phyloP scores from a whole-genome alignment of 2,113 vertebrate genomes.

The Catharus fuscescens region DNA sequence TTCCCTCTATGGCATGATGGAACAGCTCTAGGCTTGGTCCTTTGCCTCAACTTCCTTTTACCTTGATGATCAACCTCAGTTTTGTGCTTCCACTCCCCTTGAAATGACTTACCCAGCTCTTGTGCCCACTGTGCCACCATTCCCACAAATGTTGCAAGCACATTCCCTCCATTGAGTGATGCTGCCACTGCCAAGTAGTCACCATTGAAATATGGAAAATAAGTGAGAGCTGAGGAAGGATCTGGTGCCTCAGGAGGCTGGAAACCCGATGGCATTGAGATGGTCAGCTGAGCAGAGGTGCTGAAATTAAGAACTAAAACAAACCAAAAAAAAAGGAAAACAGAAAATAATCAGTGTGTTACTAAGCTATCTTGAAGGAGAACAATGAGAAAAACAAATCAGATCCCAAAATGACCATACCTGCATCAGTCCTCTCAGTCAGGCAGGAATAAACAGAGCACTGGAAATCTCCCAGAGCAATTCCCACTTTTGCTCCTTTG shows the following conservation, averaged over 20 bases:
- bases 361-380: neutral
- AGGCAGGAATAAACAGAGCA: slow-evolving; percentile 94
- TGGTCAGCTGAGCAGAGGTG: slow-evolving; percentile 91
- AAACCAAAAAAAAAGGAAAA: neutral
- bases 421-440: slow-evolving; percentile 84
- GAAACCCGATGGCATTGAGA: slow-evolving; percentile 85
- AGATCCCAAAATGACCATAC: slow-evolving; percentile 59
- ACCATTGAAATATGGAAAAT: slow-evolving; percentile 87
- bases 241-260: slow-evolving; percentile 78
- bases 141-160: slow-evolving; percentile 85
- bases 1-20: neutral
- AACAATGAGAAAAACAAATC: neutral
- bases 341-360: neutral
- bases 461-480: slow-evolving; percentile 93
- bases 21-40: neutral
- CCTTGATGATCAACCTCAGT: neutral
- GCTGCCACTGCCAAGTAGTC: slow-evolving; percentile 91
- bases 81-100: neutral
- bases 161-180: slow-evolving; percentile 92
- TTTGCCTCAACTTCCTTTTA: neutral
- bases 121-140: slow-evolving; percentile 87
- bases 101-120: slow-evolving; percentile 82
- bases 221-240: slow-evolving; percentile 79
- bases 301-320: slow-evolving; percentile 90
- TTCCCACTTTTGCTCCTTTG: slow-evolving; percentile 83